A percentile compares a stretch with the other conserved stretches of the same genome.
phyloP scores from a whole-genome alignment of 2,888 invertebrate species.

The Cryptosula pallasiana region DNA sequence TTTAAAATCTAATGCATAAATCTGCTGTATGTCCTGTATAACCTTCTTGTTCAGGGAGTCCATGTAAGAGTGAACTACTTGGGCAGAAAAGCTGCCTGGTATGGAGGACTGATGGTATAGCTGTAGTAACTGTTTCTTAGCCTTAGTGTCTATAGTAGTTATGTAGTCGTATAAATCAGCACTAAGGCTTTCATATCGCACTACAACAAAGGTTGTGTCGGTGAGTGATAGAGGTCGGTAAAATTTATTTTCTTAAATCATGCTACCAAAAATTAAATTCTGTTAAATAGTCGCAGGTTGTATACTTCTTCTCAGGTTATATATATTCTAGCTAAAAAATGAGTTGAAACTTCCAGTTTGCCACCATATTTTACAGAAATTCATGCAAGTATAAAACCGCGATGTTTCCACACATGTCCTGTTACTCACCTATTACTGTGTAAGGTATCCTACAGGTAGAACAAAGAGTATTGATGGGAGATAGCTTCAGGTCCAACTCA shows the following conservation, averaged over 20 bases:
- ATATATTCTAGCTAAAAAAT: neutral
- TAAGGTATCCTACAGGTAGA: neutral
- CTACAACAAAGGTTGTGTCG: too few species aligned
- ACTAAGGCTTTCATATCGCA: neutral
- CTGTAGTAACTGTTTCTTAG: neutral
- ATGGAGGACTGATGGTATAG: neutral
- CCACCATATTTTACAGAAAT: neutral
- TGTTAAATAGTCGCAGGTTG: too few species aligned
- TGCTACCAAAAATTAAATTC: too few species aligned
- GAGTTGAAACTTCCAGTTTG: neutral
- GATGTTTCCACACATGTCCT: neutral
- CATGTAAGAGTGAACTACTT: neutral
- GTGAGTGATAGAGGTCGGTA: too few species aligned
- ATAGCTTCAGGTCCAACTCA: neutral
- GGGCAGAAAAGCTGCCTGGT: neutral
- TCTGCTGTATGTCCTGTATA: neutral
- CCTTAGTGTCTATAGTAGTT: neutral
- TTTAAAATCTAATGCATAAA: constrained; percentile 19
- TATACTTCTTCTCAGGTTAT: neutral
- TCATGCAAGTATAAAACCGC: neutral
- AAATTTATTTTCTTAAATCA: too few species aligned
- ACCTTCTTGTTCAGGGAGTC: neutral
- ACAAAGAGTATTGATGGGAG: neutral
- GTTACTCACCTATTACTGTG: neutral
- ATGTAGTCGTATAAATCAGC: neutral